These are phyloP conservation scores for Bucco capensis DNA, from an alignment of 2,113 vertebrate genomes.

Conservation along the genomic window DNA sequence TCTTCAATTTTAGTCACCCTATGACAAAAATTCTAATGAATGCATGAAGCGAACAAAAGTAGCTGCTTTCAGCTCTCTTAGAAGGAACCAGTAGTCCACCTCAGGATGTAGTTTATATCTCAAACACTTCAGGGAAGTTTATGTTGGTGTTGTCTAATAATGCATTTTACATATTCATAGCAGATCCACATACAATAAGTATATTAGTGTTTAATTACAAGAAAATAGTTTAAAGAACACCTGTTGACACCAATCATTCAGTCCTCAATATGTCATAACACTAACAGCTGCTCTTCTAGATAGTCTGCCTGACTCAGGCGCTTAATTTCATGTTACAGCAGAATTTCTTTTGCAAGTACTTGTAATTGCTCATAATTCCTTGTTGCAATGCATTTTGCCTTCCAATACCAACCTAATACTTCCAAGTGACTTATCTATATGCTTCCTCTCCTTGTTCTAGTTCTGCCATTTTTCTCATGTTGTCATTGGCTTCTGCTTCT, in stretches of 20 bases:
- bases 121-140: neutral
- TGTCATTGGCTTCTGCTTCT: neutral
- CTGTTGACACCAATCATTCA: neutral
- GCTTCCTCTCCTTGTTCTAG: neutral
- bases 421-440: neutral
- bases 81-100: neutral
- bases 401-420: neutral
- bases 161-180: neutral
- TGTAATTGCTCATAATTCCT: neutral
- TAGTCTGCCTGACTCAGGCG: neutral
- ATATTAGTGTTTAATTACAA: neutral
- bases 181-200: neutral
- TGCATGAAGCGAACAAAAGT: neutral
- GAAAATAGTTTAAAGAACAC: neutral
- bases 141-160: neutral
- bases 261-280: neutral
- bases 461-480: neutral
- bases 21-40: no score
- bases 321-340: neutral
- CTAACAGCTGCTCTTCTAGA: neutral
- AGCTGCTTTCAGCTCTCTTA: neutral
- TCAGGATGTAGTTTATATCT: neutral
- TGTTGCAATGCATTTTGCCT: neutral
- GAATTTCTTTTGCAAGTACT: neutral
- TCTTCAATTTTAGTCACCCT: no score